Evolutionary conservation across 2,797 vertebrate genomes (phyloP).

Genomic region (Huso huso): DNA sequence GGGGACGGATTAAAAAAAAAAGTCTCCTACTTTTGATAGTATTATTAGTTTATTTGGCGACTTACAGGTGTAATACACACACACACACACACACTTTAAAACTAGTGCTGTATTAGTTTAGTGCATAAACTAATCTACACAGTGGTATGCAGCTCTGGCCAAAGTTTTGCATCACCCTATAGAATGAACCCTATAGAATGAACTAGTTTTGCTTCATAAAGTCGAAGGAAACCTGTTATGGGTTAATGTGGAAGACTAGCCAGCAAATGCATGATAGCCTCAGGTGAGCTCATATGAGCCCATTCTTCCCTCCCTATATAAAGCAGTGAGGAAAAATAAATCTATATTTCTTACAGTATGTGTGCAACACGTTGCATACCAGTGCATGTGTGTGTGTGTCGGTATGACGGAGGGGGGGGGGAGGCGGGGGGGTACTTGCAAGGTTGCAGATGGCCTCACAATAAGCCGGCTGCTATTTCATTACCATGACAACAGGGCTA

Average conservation of each 20-base stretch:
- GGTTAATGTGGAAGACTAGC: conserved; percentile 17
- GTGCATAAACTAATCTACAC: too few relatives aligned
- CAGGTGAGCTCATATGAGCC: conserved; percentile 15
- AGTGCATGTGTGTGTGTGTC: conserved; percentile 4
- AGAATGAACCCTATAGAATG: too few relatives aligned
- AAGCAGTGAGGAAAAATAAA: conserved; percentile 15
- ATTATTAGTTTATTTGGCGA: too few relatives aligned
- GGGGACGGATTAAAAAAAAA: too few relatives aligned
- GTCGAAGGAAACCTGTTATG: not conserved
- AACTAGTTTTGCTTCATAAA: not conserved
- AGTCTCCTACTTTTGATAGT: too few relatives aligned
- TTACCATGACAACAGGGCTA: conserved; percentile 62
- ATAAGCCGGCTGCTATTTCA: conserved; percentile 41
- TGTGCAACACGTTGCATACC: not conserved
- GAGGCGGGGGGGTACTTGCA: conserved; percentile 13
- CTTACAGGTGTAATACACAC: too few relatives aligned
- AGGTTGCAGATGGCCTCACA: conserved; percentile 55
- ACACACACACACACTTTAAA: too few relatives aligned
- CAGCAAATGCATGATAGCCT: conserved; percentile 23
- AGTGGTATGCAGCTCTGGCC: too few relatives aligned
- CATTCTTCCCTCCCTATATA: conserved; percentile 4
- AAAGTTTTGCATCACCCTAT: too few relatives aligned
- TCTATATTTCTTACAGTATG: conserved; percentile 18
- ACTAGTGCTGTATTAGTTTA: too few relatives aligned
- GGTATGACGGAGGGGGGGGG: conserved; percentile 7